Base-by-base conservation (phyloP, 2,113 vertebrate genomes). In the Antennarius striatus region DNA sequence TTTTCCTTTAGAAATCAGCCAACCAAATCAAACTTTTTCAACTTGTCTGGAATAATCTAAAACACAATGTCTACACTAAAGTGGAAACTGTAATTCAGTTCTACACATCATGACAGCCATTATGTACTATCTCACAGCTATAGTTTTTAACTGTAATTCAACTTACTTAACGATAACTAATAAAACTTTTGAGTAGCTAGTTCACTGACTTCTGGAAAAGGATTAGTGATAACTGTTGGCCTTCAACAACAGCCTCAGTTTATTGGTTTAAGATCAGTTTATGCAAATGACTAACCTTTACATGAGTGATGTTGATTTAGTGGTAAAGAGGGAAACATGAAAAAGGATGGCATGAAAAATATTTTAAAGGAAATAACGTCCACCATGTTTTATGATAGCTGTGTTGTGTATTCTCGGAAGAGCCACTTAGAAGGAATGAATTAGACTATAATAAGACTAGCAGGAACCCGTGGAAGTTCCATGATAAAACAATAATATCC, bases 101-200 rank as follows among this genome's bases (percentile, higher is more conserved):
- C 7, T 7, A 36, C 32, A 36, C 32, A 36, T 36, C 32, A 36
- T 36, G 32, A 36, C 7, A 36, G 32, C 32, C 22, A 36, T 36
- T 36, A 5, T 36, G 5, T 36, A 36, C 32, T 36, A 7, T 36
- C 3, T 36, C 32, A 36, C 32, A 36, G 32, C 32, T 36, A 36
- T 36, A 36, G 1, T 36, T 36, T 5, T 36, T 36, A 5, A 36
- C 7, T 36, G 32, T 36, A 36, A 36, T 57, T 61, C 40, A 60
- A 55, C 49, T 47, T 11, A 29, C 16, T 57, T 60, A 73, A 57
- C 71, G 64, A 61, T 70, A 56, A 50, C 74, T 60, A 63, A 51
- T 43, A 61, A 63, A 49, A 63, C 63, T 30, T 13, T 40, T 16
- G 4, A 8, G 7, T 40, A 11, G 17, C 5, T 13, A 46, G 32